Base-by-base conservation (phyloP, 2,888 invertebrate species). In the Eilema caniola region DNA sequence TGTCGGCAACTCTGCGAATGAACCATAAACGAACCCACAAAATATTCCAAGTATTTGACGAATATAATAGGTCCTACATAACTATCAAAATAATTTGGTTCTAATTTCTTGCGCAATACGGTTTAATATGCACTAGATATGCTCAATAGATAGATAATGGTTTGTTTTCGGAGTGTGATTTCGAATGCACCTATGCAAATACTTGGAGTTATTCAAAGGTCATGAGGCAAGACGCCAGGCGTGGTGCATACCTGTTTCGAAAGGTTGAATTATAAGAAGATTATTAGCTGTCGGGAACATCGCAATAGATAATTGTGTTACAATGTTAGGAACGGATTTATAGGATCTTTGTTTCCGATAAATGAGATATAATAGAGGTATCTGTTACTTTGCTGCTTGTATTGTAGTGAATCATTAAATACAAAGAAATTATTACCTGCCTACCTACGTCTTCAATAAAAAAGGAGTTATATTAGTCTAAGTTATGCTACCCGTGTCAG, bases 151-250 rank as follows among this genome's bases (percentile, higher is more conserved):
- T 59, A 56, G 60, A 66, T 63, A 24, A 62, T 70, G n/a, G 41
- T 57, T 71, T 41, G 41, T 64, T 37, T 62, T 41, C 37, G 24
- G 24, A 57, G 61, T 61, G 71, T 85, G 75, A 77, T 82, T 82
- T 85, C 75, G 74, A 81, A 82, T 85, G 85, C 90, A 91, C 88
- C 91, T 90, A 89, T 86, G 86, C 85, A 90, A 90, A 90, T 86
- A 90, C 66, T 72, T 77, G 74, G 80, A 85, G 83, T 83, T 81
- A 83, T 82, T 86, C 78, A 80, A 85, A 88, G 87, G 86, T 84
- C 74, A 69, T 63, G 73, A 78, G 78, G 62, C 68, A 74, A 76
- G 71, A 69, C 75, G 75, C 70, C 64, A 70, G 76, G 72, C 57
- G 73, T 76, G 75, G 66, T 76, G 67, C 83, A 82, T 82, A 79